Percentiles rank a stretch among this genome's conserved stretches.
These are phyloP conservation scores for Rhagonycha lutea DNA, from an alignment of 2,888 invertebrate species.

Conservation along the genomic window DNA sequence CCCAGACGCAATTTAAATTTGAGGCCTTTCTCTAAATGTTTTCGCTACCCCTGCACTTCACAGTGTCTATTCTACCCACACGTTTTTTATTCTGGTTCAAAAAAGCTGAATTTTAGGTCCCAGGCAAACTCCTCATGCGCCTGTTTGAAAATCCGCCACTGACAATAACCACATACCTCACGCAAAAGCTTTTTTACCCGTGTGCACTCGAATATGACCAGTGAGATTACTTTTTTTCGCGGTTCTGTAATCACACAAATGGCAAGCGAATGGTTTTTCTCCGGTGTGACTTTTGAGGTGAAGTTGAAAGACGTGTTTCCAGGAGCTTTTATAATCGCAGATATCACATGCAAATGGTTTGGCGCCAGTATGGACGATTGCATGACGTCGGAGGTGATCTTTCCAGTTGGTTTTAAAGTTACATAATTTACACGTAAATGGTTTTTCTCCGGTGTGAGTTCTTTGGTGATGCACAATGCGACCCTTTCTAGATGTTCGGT, in stretches of 20 bases:
- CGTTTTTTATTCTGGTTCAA: too few species aligned
- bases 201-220: not conserved
- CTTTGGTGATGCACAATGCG: not conserved
- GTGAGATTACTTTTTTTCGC: not conserved
- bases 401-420: not conserved
- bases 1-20: too few species aligned
- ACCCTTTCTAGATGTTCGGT: not conserved
- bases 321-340: not conserved
- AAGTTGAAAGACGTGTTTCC: not conserved
- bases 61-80: too few species aligned
- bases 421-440: not conserved
- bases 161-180: not conserved
- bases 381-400: not conserved
- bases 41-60: too few species aligned
- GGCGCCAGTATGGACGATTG: not conserved
- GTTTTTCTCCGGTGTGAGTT: not conserved
- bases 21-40: too few species aligned
- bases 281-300: slow-evolving; percentile 6
- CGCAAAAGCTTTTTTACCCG: slow-evolving; percentile 1
- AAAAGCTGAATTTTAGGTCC: too few species aligned
- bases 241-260: not conserved
- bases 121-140: too few species aligned
- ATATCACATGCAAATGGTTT: not conserved
- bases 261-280: not conserved
- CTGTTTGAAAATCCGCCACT: too few species aligned